Conservation (phyloP, 2,888 invertebrate genomes). For the Yponomeuta cagnagella region DNA sequence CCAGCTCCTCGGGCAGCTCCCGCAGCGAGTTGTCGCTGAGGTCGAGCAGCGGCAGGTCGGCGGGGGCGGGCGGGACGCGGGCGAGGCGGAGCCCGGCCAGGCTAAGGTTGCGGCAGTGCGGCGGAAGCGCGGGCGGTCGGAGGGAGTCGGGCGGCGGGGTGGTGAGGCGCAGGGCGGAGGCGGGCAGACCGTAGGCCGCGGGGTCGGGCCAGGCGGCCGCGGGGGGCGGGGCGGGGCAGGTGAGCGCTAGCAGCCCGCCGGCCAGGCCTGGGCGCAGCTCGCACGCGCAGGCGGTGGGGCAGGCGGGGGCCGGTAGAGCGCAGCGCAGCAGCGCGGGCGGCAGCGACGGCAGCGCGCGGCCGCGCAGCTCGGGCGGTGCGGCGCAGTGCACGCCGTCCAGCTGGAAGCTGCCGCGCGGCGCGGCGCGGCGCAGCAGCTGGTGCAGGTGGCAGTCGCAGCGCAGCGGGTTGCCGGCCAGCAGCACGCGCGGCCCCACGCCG, state of each 20-base stretch:
- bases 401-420: neutral
- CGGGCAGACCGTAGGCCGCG: neutral
- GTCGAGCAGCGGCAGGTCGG: neutral
- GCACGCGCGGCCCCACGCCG: neutral
- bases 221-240: neutral
- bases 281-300: constrained; percentile 13
- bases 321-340: neutral
- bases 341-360: neutral
- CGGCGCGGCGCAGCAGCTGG: constrained; percentile 3
- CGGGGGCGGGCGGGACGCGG: neutral
- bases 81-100: neutral
- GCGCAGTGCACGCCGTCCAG: constrained; percentile 4
- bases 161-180: constrained; percentile 5
- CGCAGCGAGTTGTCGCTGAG: constrained; percentile 11
- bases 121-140: neutral
- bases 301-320: neutral
- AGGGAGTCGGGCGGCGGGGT: neutral
- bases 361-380: constrained; percentile 6
- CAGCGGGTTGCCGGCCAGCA: constrained; percentile 14
- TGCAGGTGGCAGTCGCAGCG: constrained; percentile 9
- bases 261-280: neutral
- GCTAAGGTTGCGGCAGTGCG: neutral
- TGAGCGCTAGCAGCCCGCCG: neutral
- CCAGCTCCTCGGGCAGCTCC: neutral
- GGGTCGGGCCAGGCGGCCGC: neutral